These are phyloP conservation scores for Prorops nasuta DNA, from an alignment of 1,140 invertebrate species.

Conservation along the genomic window DNA sequence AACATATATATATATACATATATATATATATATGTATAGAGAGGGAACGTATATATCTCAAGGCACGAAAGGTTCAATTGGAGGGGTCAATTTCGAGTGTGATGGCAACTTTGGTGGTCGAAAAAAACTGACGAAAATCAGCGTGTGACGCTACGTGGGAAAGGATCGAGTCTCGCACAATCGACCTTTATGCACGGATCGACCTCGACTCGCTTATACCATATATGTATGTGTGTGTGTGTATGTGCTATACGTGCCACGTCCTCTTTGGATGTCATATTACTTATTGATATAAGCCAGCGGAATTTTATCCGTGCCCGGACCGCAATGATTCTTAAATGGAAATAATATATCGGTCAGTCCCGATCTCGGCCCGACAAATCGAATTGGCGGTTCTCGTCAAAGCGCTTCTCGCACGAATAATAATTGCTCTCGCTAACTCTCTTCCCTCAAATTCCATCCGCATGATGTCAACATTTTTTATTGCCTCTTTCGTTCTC, in stretches of 20 bases:
- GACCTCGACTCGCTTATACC: slow-evolving; percentile 9
- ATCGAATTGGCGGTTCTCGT: slow-evolving; percentile 22
- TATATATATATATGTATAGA: no score
- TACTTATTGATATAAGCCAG: slow-evolving; percentile 27
- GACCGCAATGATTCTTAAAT: slow-evolving; percentile 22
- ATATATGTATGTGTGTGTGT: slow-evolving; percentile 1
- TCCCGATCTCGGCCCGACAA: not conserved
- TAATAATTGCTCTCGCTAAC: no score
- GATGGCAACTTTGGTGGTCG: no score
- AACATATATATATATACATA: no score
- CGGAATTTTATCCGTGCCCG: slow-evolving; percentile 19
- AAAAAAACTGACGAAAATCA: slow-evolving; percentile 18
- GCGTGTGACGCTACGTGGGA: slow-evolving; percentile 18
- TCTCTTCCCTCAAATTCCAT: slow-evolving; percentile 23
- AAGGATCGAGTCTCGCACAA: no score
- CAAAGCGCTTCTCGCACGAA: no score
- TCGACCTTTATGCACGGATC: no score
- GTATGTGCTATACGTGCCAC: not conserved
- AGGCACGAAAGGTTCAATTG: no score
- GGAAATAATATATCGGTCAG: slow-evolving; percentile 18
- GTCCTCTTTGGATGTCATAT: slow-evolving; percentile 35
- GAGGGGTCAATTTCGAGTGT: no score
- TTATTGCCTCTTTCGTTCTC: slow-evolving; percentile 15
- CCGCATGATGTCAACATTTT: slow-evolving; percentile 25
- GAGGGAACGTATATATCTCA: no score